Evolutionary conservation across 2,888 invertebrate genomes (phyloP).

Genomic region (Tromatobia lineatoria): DNA sequence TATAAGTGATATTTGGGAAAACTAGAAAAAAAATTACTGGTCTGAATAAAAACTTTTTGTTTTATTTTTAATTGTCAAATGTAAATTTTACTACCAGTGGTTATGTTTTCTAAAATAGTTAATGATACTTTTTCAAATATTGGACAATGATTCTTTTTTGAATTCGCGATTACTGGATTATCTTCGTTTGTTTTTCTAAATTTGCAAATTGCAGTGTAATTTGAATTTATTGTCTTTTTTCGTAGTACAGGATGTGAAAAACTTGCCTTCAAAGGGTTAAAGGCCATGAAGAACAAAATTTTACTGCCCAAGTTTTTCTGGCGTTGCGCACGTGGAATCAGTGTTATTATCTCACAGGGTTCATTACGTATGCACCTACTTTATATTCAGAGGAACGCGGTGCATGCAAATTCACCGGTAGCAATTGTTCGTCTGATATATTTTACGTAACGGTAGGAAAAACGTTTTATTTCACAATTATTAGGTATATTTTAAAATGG

Average conservation of each 20-base stretch:
- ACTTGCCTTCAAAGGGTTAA: neutral
- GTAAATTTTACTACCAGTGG: neutral
- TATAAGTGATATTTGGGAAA: too few relatives aligned
- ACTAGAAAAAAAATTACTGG: neutral
- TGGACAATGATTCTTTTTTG: neutral
- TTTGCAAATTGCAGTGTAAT: neutral
- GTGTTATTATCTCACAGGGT: neutral
- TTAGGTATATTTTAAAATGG: neutral
- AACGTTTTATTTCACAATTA: neutral
- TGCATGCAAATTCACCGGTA: neutral
- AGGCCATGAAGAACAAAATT: neutral
- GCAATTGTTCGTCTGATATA: neutral
- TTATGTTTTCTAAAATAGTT: neutral
- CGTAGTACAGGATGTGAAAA: neutral
- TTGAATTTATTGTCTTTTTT: neutral
- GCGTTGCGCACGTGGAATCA: neutral
- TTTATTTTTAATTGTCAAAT: neutral
- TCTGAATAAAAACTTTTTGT: neutral
- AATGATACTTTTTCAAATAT: neutral
- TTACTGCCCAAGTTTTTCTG: neutral
- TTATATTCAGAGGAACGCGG: neutral
- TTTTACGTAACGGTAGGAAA: neutral
- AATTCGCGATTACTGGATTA: neutral
- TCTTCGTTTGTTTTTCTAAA: neutral
- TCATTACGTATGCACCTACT: neutral